These are phyloP conservation scores for Patella depressa DNA, from an alignment of 2,888 invertebrate genomes.

Conservation along the genomic window DNA sequence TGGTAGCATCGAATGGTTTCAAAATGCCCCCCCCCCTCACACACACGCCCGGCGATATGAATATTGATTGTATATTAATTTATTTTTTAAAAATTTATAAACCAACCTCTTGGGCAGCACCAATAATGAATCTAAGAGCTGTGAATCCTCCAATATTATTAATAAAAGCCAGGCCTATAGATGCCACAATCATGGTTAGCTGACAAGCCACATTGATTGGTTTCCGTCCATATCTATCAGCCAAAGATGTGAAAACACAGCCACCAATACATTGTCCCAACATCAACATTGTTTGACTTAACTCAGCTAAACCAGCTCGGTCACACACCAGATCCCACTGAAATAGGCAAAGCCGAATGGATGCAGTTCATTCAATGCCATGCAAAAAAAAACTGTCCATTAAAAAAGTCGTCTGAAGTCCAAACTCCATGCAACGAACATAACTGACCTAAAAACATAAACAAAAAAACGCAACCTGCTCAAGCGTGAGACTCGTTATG, in stretches of 20 bases:
- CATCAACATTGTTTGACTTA: conserved; percentile 51
- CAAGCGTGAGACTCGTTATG: no score
- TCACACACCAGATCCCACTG: conserved; percentile 55
- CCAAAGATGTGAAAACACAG: conserved; percentile 45
- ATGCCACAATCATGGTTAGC: conserved; percentile 32
- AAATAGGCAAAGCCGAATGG: not conserved
- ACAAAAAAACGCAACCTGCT: no score
- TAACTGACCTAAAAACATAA: no score
- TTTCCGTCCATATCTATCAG: conserved; percentile 54
- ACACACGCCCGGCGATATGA: not conserved
- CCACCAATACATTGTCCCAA: conserved; percentile 53
- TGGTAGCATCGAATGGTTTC: no score
- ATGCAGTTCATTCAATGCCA: no score
- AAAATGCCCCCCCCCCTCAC: no score
- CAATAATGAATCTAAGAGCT: conserved; percentile 44
- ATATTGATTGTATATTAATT: not conserved
- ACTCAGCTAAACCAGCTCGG: conserved; percentile 45
- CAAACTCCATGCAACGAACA: no score
- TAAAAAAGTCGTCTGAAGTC: no score
- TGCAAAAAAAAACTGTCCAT: no score
- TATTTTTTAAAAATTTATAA: not conserved
- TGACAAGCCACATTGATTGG: conserved; percentile 43
- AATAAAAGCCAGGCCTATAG: conserved; percentile 38
- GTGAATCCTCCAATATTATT: conserved; percentile 44
- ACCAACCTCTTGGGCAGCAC: conserved; percentile 39